Conservation (phyloP, 2,113 vertebrate species). For the Trachemys scripta region DNA sequence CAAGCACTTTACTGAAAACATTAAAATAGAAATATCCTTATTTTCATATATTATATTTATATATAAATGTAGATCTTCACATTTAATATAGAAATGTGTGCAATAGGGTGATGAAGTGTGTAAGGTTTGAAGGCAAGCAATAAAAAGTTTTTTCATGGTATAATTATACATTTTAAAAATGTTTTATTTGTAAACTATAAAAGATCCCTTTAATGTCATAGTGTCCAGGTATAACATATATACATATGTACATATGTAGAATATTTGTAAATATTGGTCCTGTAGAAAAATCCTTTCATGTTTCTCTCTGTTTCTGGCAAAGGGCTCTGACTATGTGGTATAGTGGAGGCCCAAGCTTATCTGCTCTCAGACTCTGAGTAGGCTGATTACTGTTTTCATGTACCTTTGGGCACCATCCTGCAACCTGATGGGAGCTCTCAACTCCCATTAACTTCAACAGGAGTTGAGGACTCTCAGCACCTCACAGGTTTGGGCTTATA, state of each 20-base stretch:
- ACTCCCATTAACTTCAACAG: background rate
- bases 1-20: conserved; percentile 66
- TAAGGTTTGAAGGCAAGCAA: conserved; percentile 68
- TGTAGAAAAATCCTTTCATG: conserved; percentile 57
- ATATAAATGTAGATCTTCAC: conserved; percentile 69
- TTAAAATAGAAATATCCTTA: conserved; percentile 65
- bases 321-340: conserved; percentile 60
- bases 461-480: background rate
- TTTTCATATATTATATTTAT: conserved; percentile 73
- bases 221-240: conserved; percentile 72
- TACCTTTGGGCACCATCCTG: conserved; percentile 7
- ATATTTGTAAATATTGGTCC: conserved; percentile 75
- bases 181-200: conserved; percentile 68
- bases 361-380: conserved; percentile 27
- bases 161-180: conserved; percentile 57
- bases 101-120: conserved; percentile 52
- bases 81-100: conserved; percentile 54
- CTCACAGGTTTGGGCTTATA: background rate
- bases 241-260: conserved; percentile 83
- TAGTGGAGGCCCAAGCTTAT: conserved; percentile 59
- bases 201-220: conserved; percentile 28
- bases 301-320: conserved; percentile 64
- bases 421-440: conserved; percentile 20
- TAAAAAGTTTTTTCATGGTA: conserved; percentile 62
- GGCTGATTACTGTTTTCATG: background rate